These are phyloP conservation scores for Collichthys lucidus DNA, from an alignment of 2,113 vertebrate species.

Conservation along the genomic window DNA sequence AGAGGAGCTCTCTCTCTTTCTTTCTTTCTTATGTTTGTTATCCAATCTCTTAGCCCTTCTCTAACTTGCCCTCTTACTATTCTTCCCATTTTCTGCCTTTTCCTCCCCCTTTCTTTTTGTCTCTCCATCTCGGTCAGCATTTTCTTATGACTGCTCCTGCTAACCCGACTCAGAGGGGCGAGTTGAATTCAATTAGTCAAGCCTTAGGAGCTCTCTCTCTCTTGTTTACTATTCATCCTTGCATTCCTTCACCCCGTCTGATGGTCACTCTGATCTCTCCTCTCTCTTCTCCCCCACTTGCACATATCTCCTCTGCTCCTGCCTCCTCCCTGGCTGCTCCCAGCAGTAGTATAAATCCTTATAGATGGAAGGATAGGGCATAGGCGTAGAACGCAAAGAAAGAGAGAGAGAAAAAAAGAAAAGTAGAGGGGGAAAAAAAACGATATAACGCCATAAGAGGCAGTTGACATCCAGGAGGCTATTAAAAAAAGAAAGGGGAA, in stretches of 20 bases:
- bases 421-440: slow-evolving; percentile 43
- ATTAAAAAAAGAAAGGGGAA: slow-evolving; percentile 59
- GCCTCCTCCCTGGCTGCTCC: slow-evolving; percentile 5
- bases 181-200: slow-evolving; percentile 67
- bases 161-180: slow-evolving; percentile 33
- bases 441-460: slow-evolving; percentile 54
- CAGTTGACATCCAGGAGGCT: slow-evolving; percentile 52
- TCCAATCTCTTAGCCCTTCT: slow-evolving; percentile 57
- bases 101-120: background rate
- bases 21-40: slow-evolving; percentile 61
- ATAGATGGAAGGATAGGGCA: slow-evolving; percentile 49
- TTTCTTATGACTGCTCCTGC: slow-evolving; percentile 44
- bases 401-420: slow-evolving; percentile 13
- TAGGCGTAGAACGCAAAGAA: slow-evolving; percentile 1
- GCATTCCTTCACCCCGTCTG: slow-evolving; percentile 55
- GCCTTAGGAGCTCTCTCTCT: slow-evolving; percentile 44
- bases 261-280: slow-evolving; percentile 53
- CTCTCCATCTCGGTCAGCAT: slow-evolving; percentile 26
- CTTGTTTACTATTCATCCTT: slow-evolving; percentile 69
- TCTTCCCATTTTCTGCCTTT: slow-evolving; percentile 15
- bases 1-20: slow-evolving; percentile 42
- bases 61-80: slow-evolving; percentile 40
- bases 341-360: slow-evolving; percentile 57
- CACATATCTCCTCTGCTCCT: slow-evolving; percentile 26
- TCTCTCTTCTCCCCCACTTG: slow-evolving; percentile 5